These are phyloP conservation scores for Nyleta sp. DNA, from an alignment of 2,888 invertebrate species.

Conservation along the genomic window DNA sequence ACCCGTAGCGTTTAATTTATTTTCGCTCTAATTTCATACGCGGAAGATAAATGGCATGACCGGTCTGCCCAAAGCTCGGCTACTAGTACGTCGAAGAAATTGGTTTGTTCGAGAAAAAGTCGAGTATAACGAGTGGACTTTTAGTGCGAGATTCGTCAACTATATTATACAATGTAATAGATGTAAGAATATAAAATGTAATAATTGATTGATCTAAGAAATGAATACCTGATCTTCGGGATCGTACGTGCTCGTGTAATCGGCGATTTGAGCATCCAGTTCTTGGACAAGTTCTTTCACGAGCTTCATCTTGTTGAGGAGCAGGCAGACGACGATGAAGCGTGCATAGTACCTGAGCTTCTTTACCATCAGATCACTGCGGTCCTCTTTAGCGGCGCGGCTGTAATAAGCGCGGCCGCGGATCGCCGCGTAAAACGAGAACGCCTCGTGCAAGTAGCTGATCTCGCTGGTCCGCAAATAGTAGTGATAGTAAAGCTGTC, in stretches of 20 bases:
- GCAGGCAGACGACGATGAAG: constrained; percentile 97
- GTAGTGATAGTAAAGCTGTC: constrained; percentile 99
- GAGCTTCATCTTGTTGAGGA: constrained; percentile 96
- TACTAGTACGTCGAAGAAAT: constrained; percentile 23
- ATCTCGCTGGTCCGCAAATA: constrained; percentile 98
- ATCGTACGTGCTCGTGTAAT: constrained; percentile 97
- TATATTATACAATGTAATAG: too few species aligned
- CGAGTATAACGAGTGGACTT: too few species aligned
- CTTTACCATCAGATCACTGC: constrained; percentile 98
- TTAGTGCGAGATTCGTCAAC: too few species aligned
- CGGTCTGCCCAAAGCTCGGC: background rate
- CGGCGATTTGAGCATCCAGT: constrained; percentile 96
- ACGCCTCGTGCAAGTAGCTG: constrained; percentile 97
- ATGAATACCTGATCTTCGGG: constrained; percentile 90
- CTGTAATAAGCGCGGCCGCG: constrained; percentile 97
- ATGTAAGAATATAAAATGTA: too few species aligned
- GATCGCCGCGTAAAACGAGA: constrained; percentile 98
- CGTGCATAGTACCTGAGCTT: constrained; percentile 96
- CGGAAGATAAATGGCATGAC: constrained; percentile 13
- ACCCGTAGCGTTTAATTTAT: constrained; percentile 32
- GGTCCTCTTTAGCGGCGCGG: constrained; percentile 95
- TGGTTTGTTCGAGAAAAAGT: background rate
- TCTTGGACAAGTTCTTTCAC: constrained; percentile 96
- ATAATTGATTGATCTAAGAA: too few species aligned
- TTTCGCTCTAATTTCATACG: constrained; percentile 35